Percentiles rank a stretch among this genome's conserved stretches.
These are phyloP conservation scores for Andrena trimmerana DNA, from an alignment of 2,888 invertebrate genomes.

Conservation along the genomic window DNA sequence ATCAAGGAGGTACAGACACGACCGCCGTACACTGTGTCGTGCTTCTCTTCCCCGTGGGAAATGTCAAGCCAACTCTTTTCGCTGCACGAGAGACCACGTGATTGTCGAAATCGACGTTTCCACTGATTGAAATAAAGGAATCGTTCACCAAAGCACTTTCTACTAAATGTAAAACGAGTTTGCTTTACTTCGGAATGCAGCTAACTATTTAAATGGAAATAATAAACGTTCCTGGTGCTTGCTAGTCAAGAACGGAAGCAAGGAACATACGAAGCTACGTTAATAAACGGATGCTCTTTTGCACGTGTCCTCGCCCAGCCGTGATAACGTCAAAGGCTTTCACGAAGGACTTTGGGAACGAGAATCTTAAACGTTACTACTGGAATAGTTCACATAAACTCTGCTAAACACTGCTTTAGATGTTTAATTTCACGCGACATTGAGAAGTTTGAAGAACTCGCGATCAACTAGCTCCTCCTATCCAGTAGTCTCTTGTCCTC, in stretches of 20 bases:
- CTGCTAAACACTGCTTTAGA: conserved; percentile 30
- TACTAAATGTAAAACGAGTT: neutral
- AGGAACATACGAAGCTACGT: neutral
- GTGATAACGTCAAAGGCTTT: conserved; percentile 20
- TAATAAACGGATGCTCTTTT: conserved; percentile 4
- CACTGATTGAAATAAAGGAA: neutral
- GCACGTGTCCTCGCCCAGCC: conserved; percentile 19
- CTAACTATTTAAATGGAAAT: neutral
- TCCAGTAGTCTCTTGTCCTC: conserved; percentile 31
- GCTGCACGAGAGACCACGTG: conserved; percentile 28
- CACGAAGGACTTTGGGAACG: conserved; percentile 35
- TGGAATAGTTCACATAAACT: conserved; percentile 9
- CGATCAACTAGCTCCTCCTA: conserved; percentile 26
- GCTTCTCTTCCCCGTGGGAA: conserved; percentile 22
- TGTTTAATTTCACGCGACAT: conserved; percentile 31
- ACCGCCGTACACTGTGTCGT: conserved; percentile 16
- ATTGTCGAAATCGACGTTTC: neutral
- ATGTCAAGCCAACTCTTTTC: conserved; percentile 18
- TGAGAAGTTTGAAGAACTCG: conserved; percentile 44
- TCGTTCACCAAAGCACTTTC: neutral
- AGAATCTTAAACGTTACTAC: conserved; percentile 1
- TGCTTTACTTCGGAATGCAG: neutral
- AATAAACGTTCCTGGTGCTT: neutral
- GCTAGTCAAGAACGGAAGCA: neutral
- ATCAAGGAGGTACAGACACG: conserved; percentile 51